Conservation (phyloP, 2,888 invertebrate species). For the Pardosa pseudoannulata region DNA sequence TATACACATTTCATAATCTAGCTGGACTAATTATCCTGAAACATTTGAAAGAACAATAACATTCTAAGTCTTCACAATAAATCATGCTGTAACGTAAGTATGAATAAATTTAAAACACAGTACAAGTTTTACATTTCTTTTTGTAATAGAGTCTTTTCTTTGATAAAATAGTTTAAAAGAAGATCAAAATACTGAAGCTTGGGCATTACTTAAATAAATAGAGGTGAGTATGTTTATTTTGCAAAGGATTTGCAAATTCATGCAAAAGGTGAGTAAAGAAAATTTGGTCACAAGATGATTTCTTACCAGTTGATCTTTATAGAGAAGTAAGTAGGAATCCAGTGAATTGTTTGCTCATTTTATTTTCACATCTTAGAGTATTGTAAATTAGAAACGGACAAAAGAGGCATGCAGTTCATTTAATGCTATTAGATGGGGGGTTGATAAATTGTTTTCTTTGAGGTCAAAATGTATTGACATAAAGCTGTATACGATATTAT, state of each 20-base stretch:
- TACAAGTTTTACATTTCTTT: too few species aligned
- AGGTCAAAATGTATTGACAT: slow-evolving; percentile 58
- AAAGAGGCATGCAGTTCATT: slow-evolving; percentile 35
- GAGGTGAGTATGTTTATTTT: slow-evolving; percentile 55
- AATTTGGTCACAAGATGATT: not conserved
- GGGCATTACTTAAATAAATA: not conserved
- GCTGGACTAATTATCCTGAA: too few species aligned
- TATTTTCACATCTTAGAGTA: slow-evolving; percentile 53
- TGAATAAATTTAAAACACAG: too few species aligned
- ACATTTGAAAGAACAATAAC: too few species aligned
- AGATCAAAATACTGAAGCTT: too few species aligned
- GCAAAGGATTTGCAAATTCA: not conserved
- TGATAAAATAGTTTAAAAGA: slow-evolving; percentile 22
- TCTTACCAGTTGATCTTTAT: slow-evolving; percentile 40
- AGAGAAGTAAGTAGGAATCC: slow-evolving; percentile 60
- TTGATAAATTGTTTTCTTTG: slow-evolving; percentile 42
- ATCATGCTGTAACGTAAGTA: too few species aligned
- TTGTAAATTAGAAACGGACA: slow-evolving; percentile 34
- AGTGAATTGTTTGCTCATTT: slow-evolving; percentile 39
- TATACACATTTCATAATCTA: too few species aligned
- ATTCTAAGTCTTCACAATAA: too few species aligned
- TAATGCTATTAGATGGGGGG: slow-evolving; percentile 47
- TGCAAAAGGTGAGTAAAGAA: slow-evolving; percentile 40
- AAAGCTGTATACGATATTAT: slow-evolving; percentile 68
- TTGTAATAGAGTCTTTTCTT: too few species aligned